Percentiles rank a stretch among this genome's conserved stretches.
Conservation (phyloP, 2,797 vertebrate genomes). For the Sciaenops ocellatus region DNA sequence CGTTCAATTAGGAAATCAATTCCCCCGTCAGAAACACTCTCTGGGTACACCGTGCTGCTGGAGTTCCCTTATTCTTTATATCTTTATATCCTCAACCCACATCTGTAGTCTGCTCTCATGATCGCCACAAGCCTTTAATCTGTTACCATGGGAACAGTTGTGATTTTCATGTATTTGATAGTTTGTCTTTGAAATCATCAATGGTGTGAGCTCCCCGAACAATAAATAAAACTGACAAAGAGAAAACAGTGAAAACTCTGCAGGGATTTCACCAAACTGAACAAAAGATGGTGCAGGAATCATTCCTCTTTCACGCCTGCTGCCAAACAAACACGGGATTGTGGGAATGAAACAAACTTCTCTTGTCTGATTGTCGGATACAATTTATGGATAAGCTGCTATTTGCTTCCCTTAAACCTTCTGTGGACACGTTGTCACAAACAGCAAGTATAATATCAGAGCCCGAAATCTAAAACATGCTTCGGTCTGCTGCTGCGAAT, state of each 20-base stretch:
- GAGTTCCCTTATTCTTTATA: constrained; percentile 60
- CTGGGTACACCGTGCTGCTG: constrained; percentile 40
- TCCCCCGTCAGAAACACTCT: constrained; percentile 64
- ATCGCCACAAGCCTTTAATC: constrained; percentile 67
- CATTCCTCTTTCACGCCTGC: background rate
- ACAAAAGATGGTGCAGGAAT: background rate
- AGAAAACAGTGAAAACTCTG: constrained; percentile 16
- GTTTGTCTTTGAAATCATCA: constrained; percentile 69
- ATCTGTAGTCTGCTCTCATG: constrained; percentile 62
- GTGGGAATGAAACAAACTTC: no score
- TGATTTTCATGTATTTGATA: constrained; percentile 73
- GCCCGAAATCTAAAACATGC: no score
- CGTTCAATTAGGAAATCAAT: constrained; percentile 76
- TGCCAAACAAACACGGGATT: no score
- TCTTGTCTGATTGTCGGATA: background rate
- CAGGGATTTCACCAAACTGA: constrained; percentile 19
- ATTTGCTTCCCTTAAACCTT: no score
- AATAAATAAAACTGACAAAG: constrained; percentile 56
- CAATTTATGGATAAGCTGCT: no score
- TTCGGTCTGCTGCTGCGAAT: no score
- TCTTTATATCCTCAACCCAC: constrained; percentile 64
- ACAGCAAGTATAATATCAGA: no score
- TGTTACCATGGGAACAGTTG: constrained; percentile 83
- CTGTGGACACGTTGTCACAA: no score
- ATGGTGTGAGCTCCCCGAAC: constrained; percentile 50